These are phyloP conservation scores for Chiloscyllium punctatum DNA, from an alignment of 2,797 vertebrate species.

Conservation along the genomic window DNA sequence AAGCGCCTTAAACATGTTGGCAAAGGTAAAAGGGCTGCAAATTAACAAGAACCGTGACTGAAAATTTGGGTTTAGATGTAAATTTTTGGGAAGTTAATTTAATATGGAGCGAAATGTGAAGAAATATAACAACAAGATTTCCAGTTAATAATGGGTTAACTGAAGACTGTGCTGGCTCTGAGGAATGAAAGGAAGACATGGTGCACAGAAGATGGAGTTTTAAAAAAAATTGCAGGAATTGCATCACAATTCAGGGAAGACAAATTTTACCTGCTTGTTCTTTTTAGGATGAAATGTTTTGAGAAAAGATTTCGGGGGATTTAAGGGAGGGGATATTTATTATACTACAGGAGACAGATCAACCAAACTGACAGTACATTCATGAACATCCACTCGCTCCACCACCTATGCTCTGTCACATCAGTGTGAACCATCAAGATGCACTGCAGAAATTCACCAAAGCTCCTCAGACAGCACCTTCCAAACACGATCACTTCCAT, in stretches of 20 bases:
- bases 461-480: no score
- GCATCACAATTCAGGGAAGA: not conserved
- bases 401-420: no score
- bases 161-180: not conserved
- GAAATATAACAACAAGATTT: not conserved
- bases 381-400: no score
- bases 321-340: not conserved
- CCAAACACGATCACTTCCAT: no score
- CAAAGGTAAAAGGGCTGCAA: not conserved
- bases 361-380: not conserved
- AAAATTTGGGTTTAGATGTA: not conserved
- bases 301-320: no score
- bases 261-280: not conserved
- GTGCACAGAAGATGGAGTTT: not conserved
- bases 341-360: not conserved
- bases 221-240: not conserved
- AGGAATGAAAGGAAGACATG: not conserved
- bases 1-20: not conserved
- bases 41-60: no score
- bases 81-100: not conserved
- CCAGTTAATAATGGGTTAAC: not conserved
- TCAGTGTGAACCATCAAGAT: no score
- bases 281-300: not conserved
- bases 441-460: no score
- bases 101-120: not conserved